phyloP scores from a whole-genome alignment of 2,113 vertebrate species.

The Callipepla squamata region DNA sequence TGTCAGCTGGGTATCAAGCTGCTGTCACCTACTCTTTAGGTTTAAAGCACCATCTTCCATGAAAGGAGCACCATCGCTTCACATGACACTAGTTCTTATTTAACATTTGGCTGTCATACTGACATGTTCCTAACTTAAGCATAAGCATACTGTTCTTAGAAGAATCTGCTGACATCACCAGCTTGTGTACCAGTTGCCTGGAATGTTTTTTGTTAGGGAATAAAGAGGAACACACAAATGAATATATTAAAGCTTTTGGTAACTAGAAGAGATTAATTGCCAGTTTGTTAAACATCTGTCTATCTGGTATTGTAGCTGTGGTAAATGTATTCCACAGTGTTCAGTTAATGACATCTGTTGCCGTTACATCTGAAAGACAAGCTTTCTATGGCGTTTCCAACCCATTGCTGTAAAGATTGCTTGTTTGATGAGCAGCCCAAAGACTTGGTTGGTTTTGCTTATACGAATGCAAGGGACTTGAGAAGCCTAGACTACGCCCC shows the following conservation, averaged over 20 bases:
- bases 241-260: neutral
- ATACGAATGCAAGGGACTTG: fast-evolving
- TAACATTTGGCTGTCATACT: neutral
- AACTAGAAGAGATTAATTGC: neutral
- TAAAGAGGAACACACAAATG: neutral
- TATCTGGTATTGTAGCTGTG: fast-evolving
- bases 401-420: neutral
- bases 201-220: neutral
- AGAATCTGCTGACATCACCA: neutral
- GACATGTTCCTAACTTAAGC: neutral
- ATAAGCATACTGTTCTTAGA: neutral
- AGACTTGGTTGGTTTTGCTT: neutral
- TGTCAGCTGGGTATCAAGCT: neutral
- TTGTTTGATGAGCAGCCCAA: neutral
- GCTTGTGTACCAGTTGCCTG: neutral
- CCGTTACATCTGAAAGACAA: neutral
- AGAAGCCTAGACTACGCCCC: neutral
- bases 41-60: neutral
- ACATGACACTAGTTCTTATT: neutral
- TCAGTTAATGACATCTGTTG: neutral
- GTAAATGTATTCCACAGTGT: fast-evolving
- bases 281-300: neutral
- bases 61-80: neutral
- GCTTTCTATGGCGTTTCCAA: neutral
- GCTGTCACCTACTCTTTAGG: neutral